These are phyloP conservation scores for Alloscopus bannaensis DNA, from an alignment of 2,888 invertebrate species.

Conservation along the genomic window DNA sequence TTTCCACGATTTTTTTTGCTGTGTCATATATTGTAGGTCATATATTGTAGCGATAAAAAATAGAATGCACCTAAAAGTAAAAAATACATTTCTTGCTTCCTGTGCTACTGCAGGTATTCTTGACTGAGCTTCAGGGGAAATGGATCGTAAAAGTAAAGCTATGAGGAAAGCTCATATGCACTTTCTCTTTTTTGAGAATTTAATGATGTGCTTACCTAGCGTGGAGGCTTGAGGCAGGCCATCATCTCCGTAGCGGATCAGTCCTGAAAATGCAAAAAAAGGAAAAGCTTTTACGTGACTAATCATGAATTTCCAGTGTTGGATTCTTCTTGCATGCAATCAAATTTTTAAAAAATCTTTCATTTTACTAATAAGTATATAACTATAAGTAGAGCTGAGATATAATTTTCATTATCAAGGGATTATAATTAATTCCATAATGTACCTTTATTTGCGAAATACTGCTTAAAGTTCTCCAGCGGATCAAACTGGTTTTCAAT, in stretches of 20 bases:
- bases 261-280: too few species aligned
- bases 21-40: too few species aligned
- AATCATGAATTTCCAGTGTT: constrained; percentile 3
- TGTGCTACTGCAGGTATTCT: constrained; percentile 6
- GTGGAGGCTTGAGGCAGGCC: constrained; percentile 72
- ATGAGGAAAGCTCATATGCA: constrained; percentile 35
- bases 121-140: constrained; percentile 45
- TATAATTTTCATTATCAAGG: background rate
- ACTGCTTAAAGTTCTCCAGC: constrained; percentile 63
- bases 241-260: constrained; percentile 66
- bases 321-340: background rate
- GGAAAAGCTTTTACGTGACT: too few species aligned
- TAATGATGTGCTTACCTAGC: constrained; percentile 62
- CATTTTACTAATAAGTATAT: background rate
- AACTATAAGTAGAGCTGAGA: background rate
- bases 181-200: constrained; percentile 1
- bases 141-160: constrained; percentile 40
- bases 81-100: constrained; percentile 44
- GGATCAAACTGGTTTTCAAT: constrained; percentile 66
- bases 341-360: too few species aligned
- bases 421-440: background rate
- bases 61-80: too few species aligned
- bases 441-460: constrained; percentile 63
- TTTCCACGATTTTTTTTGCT: too few species aligned
- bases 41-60: too few species aligned